Conservation (phyloP, 2,113 vertebrate species). For the Marmota flaviventris region DNA sequence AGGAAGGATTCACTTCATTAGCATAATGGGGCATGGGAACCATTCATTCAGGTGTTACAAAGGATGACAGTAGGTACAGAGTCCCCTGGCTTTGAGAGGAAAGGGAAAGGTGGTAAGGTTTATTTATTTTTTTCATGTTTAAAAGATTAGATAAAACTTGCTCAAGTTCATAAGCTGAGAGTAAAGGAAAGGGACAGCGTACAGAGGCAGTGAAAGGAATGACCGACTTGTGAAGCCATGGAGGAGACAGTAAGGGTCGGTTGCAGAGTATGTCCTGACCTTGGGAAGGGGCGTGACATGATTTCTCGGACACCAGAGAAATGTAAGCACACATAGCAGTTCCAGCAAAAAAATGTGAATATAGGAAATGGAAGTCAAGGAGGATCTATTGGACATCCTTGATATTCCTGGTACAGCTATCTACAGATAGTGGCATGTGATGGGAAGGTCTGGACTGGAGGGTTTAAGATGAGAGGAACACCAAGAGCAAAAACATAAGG, state of each 20-base stretch:
- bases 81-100: neutral
- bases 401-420: neutral
- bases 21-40: neutral
- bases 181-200: neutral
- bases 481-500: neutral
- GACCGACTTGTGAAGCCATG: neutral
- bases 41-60: neutral
- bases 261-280: neutral
- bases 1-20: neutral
- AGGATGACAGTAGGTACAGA: neutral
- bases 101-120: neutral
- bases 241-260: neutral
- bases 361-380: neutral
- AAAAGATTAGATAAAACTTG: neutral
- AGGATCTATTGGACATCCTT: neutral
- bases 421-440: neutral
- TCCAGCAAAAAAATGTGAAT: neutral
- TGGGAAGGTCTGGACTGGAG: neutral
- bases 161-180: neutral
- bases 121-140: neutral
- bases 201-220: neutral
- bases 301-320: neutral
- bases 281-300: neutral
- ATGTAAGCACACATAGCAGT: neutral
- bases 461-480: neutral